phyloP scores from a whole-genome alignment of 2,113 vertebrate species.

The Oreotrochilus melanogaster region DNA sequence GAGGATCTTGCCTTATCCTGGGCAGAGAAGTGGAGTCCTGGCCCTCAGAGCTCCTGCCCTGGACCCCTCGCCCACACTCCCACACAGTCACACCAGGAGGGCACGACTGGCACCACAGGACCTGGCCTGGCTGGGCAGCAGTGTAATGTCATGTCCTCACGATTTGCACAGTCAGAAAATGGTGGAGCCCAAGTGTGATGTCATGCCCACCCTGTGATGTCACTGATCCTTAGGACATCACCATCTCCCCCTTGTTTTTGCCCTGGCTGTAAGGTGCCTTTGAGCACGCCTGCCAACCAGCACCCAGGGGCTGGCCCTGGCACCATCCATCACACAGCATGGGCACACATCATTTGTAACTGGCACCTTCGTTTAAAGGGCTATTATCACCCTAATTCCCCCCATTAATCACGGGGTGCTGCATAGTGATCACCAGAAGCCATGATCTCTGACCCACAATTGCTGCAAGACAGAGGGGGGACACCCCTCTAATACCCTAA shows the following conservation, averaged over 20 bases:
- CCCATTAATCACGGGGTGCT: background rate
- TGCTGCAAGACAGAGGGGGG: accelerated
- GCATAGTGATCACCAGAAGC: background rate
- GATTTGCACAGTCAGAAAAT: accelerated
- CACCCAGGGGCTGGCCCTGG: background rate
- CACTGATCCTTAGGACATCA: accelerated
- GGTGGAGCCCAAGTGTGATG: background rate
- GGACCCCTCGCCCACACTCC: background rate
- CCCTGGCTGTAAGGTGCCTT: background rate
- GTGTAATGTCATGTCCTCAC: accelerated
- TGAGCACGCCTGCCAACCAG: background rate
- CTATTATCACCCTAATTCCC: constrained; percentile 36
- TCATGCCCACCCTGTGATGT: background rate
- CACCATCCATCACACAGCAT: background rate
- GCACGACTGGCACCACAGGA: accelerated
- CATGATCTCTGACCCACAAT: background rate
- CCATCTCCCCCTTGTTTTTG: background rate
- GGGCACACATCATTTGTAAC: background rate
- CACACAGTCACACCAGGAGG: no score
- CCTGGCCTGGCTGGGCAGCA: no score
- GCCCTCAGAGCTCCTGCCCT: background rate
- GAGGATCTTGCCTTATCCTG: background rate
- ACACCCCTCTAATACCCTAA: accelerated
- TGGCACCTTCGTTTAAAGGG: constrained; percentile 47
- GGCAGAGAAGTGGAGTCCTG: background rate